Base-by-base conservation (phyloP, 1,140 invertebrate species). In the Ostrea edulis region DNA sequence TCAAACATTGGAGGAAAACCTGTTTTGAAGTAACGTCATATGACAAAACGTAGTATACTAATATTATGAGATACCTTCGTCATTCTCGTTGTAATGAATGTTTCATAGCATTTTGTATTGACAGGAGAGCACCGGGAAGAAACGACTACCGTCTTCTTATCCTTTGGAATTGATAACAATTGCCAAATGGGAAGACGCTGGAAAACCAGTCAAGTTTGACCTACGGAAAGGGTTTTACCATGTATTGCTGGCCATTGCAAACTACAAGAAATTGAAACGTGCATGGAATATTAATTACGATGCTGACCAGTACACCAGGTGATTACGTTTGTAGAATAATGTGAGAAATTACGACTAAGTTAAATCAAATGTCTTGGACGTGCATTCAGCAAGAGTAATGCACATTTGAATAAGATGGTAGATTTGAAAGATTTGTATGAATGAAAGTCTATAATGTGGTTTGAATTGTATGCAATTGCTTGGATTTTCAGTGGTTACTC, bases 1-100 rank as follows among this genome's bases (percentile, higher is more conserved):
- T 87, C n/a, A 87, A 82, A 44, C 82, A 58, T 20, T 87, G 86
- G 86, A 87, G 77, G 35, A 87, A 82, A 82, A 87, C 86, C 11
- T 12, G 14, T 4, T 82, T 87, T 82, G n/a, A 82, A 0, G 86
- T 87, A 55, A 29, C 7, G n/a, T 22, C n/a, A 68, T 8, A 68
- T 4, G 22, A 29, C 0, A n/a, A 68, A 22, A 9, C 0, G 0
- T 22, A 68, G 4, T 29, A 2, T 68, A 22, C 22, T 0, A 29
- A 3, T 58, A n/a, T 4, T 22, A 1, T 84, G 8, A 54, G 11
- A n/a, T 14, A 0, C 7, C 1, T 0, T n/a, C 8, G 20, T 9
- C 20, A 29, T 55, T 22, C 1, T 84, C n/a, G n/a, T 22, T 44
- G n/a, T 65, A 17, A 25, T 54, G n/a, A 29, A 17, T 12, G 12